Evolutionary conservation across 2,113 vertebrate species (phyloP).

Genomic region (Isichthys henryi): DNA sequence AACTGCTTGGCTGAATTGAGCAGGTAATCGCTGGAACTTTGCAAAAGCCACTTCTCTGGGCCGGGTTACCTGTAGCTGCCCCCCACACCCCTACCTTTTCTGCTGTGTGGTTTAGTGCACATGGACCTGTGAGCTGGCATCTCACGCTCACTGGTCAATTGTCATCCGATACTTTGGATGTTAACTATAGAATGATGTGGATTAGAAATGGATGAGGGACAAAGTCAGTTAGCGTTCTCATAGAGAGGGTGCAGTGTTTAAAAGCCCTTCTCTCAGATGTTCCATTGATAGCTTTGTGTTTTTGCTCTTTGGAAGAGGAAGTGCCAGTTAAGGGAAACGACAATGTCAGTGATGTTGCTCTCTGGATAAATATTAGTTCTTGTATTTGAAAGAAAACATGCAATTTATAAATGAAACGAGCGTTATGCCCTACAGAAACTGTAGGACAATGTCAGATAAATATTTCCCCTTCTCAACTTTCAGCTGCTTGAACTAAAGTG

Average conservation of each 20-base stretch:
- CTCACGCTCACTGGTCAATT: not conserved
- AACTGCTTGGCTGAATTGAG: not conserved
- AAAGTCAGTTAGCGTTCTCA: not conserved
- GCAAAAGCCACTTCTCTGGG: not conserved
- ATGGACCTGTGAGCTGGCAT: not conserved
- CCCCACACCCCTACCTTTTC: not conserved
- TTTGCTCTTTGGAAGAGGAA: not conserved
- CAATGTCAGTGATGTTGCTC: not conserved
- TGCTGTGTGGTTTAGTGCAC: not conserved
- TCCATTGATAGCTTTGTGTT: not conserved
- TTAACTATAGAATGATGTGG: constrained; percentile 41
- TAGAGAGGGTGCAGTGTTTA: not conserved
- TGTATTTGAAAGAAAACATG: not conserved
- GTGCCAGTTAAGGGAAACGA: not conserved
- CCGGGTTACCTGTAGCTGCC: not conserved
- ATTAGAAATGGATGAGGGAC: constrained; percentile 27
- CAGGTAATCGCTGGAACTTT: not conserved
- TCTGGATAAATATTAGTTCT: not conserved
- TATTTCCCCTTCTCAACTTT: not conserved
- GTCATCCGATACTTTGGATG: constrained; percentile 47
- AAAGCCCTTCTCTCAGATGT: not conserved
- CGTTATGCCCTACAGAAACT: not conserved
- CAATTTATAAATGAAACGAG: not conserved
- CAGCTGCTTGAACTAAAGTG: not conserved
- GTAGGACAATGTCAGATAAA: not conserved